Conservation (phyloP, 2,797 vertebrate genomes). For the Melanitta fusca region DNA sequence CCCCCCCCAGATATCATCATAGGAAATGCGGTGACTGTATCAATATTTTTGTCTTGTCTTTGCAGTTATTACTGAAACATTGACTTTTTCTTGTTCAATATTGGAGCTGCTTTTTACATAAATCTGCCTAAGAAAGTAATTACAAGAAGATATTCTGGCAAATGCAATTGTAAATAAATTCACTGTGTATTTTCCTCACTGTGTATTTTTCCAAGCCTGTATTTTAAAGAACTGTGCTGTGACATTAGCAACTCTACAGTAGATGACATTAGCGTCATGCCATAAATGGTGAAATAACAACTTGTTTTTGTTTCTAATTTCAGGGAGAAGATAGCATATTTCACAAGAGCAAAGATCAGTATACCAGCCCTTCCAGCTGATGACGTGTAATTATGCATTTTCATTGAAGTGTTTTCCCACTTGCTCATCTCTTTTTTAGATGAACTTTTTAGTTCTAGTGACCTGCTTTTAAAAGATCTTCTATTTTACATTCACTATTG, state of each 20-base stretch:
- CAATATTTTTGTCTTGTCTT: background rate
- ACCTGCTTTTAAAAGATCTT: conserved; percentile 68
- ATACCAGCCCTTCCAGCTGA: conserved; percentile 86
- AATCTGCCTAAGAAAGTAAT: background rate
- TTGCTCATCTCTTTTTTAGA: conserved; percentile 68
- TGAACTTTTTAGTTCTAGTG: conserved; percentile 63
- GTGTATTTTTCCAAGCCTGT: background rate
- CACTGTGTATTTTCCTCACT: background rate
- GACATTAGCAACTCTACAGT: background rate
- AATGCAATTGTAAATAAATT: background rate
- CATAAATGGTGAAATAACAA: background rate
- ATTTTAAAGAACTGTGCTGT: background rate
- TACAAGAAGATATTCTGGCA: background rate
- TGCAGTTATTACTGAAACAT: background rate
- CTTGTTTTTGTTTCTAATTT: background rate
- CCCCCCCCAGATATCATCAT: background rate
- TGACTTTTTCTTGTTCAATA: background rate
- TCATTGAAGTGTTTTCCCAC: conserved; percentile 47
- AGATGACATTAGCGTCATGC: background rate
- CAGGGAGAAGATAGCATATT: conserved; percentile 90
- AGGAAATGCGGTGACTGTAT: background rate
- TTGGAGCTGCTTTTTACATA: background rate
- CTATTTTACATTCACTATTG: conserved; percentile 64
- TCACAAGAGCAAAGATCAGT: conserved; percentile 86
- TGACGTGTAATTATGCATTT: conserved; percentile 79